These are phyloP conservation scores for Myotis findleyi DNA, from an alignment of 2,797 vertebrate genomes.

Conservation along the genomic window DNA sequence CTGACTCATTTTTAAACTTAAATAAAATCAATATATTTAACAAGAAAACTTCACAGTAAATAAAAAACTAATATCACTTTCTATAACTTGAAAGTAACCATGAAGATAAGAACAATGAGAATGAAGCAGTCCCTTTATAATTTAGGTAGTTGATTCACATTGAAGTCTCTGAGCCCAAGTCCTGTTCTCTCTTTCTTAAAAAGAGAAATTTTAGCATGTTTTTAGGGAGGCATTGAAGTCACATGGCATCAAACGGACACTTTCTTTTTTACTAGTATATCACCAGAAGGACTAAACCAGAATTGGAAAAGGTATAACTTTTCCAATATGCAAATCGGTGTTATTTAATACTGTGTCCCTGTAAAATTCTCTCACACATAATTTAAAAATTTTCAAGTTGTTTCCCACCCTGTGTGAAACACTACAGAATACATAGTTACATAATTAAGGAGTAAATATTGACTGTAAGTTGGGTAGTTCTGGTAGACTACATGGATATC, in stretches of 20 bases:
- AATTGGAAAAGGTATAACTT: conserved; percentile 30
- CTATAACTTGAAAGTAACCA: conserved; percentile 20
- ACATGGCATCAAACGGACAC: neutral
- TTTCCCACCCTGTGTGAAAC: neutral
- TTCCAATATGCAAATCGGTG: neutral
- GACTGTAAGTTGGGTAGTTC: neutral
- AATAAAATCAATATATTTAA: conserved; percentile 44
- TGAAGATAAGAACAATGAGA: conserved; percentile 1
- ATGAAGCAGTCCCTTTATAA: neutral
- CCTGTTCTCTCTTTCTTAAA: conserved; percentile 23
- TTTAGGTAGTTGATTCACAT: neutral
- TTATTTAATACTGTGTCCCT: conserved; percentile 8
- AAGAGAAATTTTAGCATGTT: neutral
- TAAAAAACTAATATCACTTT: neutral
- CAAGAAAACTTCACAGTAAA: conserved; percentile 1
- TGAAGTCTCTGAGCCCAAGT: neutral
- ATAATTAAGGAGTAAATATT: neutral
- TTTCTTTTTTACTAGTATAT: neutral
- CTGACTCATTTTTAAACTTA: neutral
- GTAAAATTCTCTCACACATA: conserved; percentile 14
- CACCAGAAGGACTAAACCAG: neutral
- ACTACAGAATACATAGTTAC: neutral
- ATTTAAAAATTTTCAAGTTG: conserved; percentile 30
- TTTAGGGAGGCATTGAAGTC: conserved; percentile 4
- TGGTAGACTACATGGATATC: conserved; percentile 71